Percentiles rank a stretch among this genome's conserved stretches.
phyloP scores from a whole-genome alignment of 1,140 invertebrate species.

The Musca vetustissima region DNA sequence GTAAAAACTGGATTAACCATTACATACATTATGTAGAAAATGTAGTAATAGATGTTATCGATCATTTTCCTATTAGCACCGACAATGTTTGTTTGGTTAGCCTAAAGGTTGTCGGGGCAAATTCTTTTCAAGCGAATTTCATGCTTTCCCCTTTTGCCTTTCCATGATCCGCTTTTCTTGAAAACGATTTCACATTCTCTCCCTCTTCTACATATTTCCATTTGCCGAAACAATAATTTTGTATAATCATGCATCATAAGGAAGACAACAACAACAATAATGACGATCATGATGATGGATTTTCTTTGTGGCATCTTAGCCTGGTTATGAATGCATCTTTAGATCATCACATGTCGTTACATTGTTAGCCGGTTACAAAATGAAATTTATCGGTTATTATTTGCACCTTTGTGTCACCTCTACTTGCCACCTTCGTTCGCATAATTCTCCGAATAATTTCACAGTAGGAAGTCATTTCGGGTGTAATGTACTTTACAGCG shows the following conservation, averaged over 20 bases:
- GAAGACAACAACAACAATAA: not conserved
- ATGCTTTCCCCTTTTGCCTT: not conserved
- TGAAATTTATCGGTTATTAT: conserved; percentile 54
- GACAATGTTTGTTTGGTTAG: no score
- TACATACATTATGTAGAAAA: not conserved
- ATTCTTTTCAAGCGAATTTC: not conserved
- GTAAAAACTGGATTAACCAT: no score
- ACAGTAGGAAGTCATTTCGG: conserved; percentile 19
- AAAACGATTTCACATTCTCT: not conserved
- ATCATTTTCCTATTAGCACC: not conserved
- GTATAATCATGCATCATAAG: conserved; percentile 5
- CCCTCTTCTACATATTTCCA: not conserved
- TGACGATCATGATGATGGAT: conserved; percentile 12
- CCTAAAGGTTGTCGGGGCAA: no score
- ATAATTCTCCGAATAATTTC: conserved; percentile 9
- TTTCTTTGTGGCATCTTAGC: not conserved
- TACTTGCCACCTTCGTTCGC: conserved; percentile 30
- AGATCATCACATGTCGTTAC: conserved; percentile 7
- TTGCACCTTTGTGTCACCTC: conserved; percentile 53
- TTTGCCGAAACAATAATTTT: not conserved
- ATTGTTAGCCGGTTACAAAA: conserved; percentile 40
- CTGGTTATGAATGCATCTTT: not conserved
- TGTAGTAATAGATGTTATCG: not conserved
- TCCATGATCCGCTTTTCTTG: no score
- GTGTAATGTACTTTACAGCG: conserved; percentile 8